Conservation (phyloP, 2,797 vertebrate species). For the Enteromius anoplus region DNA sequence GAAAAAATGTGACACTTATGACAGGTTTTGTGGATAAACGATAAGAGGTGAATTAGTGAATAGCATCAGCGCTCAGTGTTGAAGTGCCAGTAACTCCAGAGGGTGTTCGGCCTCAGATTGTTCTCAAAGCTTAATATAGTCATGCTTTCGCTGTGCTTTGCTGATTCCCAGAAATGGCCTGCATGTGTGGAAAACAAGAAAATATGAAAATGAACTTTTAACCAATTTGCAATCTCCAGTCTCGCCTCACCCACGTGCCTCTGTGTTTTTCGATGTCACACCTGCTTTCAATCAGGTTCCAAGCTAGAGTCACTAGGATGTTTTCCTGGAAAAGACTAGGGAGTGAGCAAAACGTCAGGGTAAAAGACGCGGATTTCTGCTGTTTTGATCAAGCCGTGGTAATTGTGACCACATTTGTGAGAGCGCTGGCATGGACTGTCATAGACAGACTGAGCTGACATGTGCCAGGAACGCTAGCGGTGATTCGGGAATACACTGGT, state of each 20-base stretch:
- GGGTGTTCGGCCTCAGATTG: neutral
- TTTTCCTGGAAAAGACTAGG: slow-evolving; percentile 53
- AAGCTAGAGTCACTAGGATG: slow-evolving; percentile 38
- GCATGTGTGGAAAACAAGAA: neutral
- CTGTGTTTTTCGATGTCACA: slow-evolving; percentile 35
- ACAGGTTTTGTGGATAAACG: too few relatives aligned
- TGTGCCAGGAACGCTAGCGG: neutral
- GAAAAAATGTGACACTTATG: too few relatives aligned
- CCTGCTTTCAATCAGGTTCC: slow-evolving; percentile 63
- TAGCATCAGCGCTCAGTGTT: neutral
- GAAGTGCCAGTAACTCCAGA: neutral
- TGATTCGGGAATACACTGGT: neutral
- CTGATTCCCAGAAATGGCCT: neutral
- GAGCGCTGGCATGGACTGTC: neutral
- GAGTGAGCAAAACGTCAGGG: slow-evolving; percentile 43
- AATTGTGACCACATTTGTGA: slow-evolving; percentile 14
- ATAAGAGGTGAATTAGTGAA: neutral
- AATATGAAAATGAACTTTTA: neutral
- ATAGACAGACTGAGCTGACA: neutral
- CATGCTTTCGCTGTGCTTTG: neutral
- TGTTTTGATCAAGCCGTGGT: neutral
- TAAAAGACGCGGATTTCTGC: neutral
- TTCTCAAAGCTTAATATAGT: slow-evolving; percentile 13
- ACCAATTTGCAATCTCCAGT: slow-evolving; percentile 20
- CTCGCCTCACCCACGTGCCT: slow-evolving; percentile 5